Evolutionary conservation across 53 echinoderm and acorn worm species (phyloP).

Genomic region (Holothuria leucospilota): DNA sequence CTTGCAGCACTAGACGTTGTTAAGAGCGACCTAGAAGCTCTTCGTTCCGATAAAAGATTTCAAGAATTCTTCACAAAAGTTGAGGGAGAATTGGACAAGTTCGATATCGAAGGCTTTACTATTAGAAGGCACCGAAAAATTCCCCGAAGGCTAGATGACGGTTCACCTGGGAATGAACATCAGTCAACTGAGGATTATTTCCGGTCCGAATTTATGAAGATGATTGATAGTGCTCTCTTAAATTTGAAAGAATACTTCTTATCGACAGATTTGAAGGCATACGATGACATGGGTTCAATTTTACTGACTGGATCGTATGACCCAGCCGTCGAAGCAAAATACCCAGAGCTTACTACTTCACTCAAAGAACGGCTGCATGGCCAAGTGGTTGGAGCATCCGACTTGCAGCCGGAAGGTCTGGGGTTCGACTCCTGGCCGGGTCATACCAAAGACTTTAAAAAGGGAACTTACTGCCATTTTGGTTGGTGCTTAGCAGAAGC

Average conservation of each 20-base stretch:
- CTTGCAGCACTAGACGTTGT: neutral
- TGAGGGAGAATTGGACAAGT: neutral
- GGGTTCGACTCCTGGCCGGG: no score
- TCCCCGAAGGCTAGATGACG: neutral
- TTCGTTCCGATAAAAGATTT: neutral
- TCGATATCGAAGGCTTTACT: neutral
- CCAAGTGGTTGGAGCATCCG: no score
- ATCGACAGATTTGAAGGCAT: neutral
- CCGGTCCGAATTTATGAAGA: neutral
- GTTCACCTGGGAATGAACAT: neutral
- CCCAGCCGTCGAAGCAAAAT: neutral
- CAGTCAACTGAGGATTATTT: neutral
- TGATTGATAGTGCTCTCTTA: neutral
- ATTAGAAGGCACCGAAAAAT: neutral
- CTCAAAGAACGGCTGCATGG: no score
- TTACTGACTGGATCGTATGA: neutral
- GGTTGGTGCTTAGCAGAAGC: no score
- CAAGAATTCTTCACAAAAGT: neutral
- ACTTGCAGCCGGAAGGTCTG: no score
- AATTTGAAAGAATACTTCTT: neutral
- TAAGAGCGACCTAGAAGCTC: neutral
- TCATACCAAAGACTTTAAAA: no score
- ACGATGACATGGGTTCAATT: neutral
- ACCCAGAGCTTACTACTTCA: no score
- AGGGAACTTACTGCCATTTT: no score